These are phyloP conservation scores for Oncorhynchus masou DNA, from an alignment of 2,113 vertebrate genomes.

Conservation along the genomic window DNA sequence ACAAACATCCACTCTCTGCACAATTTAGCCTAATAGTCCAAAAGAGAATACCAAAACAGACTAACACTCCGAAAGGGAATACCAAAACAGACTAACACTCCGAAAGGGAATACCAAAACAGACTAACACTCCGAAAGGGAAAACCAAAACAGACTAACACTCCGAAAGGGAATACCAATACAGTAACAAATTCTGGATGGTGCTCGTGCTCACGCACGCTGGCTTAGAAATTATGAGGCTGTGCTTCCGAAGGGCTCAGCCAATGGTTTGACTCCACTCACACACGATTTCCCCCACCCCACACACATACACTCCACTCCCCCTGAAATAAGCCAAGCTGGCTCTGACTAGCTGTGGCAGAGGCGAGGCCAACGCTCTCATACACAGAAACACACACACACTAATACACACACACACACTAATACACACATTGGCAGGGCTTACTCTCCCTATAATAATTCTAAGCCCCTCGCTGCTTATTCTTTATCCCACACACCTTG, in stretches of 20 bases:
- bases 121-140: too few relatives aligned
- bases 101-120: too few relatives aligned
- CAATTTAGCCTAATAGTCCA: not conserved
- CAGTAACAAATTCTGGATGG: constrained; percentile 1
- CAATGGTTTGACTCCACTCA: constrained; percentile 1
- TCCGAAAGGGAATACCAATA: not conserved
- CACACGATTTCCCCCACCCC: not conserved
- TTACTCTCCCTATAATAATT: not conserved
- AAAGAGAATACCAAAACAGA: too few relatives aligned
- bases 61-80: not conserved
- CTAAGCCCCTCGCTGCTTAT: constrained; percentile 3
- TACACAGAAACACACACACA: not conserved
- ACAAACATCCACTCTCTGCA: not conserved
- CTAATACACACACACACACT: not conserved
- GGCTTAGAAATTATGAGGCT: not conserved
- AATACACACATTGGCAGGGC: not conserved
- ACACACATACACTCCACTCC: not conserved
- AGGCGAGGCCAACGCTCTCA: not conserved
- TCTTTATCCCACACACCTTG: not conserved
- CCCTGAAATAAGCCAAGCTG: constrained; percentile 5
- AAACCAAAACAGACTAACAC: too few relatives aligned
- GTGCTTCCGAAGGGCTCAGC: not conserved
- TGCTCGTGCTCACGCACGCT: not conserved
- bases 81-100: not conserved
- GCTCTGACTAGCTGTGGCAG: constrained; percentile 5